Conservation (phyloP, 1,140 invertebrate genomes). For the Drosophila willistoni region DNA sequence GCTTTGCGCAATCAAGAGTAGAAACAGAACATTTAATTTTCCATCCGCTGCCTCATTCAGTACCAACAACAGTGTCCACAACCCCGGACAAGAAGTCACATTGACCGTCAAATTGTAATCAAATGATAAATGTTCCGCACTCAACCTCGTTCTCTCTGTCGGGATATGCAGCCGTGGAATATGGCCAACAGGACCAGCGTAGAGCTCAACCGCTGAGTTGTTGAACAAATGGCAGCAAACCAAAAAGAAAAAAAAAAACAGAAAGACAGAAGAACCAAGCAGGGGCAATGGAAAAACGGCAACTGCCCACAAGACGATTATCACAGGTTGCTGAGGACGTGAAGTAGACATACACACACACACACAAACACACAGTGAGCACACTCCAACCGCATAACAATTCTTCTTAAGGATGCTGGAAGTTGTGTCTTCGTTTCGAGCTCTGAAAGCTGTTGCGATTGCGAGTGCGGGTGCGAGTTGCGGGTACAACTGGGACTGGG, state of each 20-base stretch:
- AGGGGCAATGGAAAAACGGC: slow-evolving; percentile 16
- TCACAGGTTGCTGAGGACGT: slow-evolving; percentile 61
- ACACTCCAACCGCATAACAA: slow-evolving; percentile 29
- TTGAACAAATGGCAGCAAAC: slow-evolving; percentile 37
- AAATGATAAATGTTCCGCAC: slow-evolving; percentile 68
- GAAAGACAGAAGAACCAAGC: slow-evolving; percentile 3
- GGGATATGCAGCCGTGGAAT: not conserved
- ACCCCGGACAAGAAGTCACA: slow-evolving; percentile 43
- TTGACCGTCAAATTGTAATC: slow-evolving; percentile 73
- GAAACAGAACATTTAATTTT: slow-evolving; percentile 57
- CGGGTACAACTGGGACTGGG: slow-evolving; percentile 18
- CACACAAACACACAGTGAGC: not conserved
- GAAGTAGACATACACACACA: slow-evolving; percentile 19
- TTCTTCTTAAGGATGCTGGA: slow-evolving; percentile 23
- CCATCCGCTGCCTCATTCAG: slow-evolving; percentile 7
- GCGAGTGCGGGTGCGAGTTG: not conserved
- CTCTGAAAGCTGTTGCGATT: slow-evolving; percentile 12
- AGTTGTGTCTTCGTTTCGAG: slow-evolving; percentile 10
- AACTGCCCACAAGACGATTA: slow-evolving; percentile 70
- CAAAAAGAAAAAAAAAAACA: slow-evolving; percentile 28
- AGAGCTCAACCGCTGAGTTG: slow-evolving; percentile 29
- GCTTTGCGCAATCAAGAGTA: slow-evolving; percentile 52
- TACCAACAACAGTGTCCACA: not conserved
- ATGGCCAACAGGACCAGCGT: not conserved
- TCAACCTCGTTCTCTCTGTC: slow-evolving; percentile 7